Evolutionary conservation across 2,888 invertebrate species (phyloP).

Genomic region (Idaea biselata): DNA sequence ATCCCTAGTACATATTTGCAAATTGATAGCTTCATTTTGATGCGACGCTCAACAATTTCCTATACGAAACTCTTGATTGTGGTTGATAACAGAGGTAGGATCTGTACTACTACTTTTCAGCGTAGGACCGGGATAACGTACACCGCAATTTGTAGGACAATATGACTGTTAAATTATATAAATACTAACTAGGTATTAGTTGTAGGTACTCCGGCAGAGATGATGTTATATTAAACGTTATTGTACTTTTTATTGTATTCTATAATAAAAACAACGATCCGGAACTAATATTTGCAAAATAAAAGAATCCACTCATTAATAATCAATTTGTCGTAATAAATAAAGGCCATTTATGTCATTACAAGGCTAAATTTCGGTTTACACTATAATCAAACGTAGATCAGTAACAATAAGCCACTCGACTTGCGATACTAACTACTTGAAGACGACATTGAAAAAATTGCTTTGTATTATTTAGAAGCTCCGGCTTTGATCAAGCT

Average conservation of each 20-base stretch:
- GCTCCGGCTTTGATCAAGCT: no score
- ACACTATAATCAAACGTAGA: background rate
- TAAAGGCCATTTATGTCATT: constrained; percentile 2
- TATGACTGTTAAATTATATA: no score
- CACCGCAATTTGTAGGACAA: no score
- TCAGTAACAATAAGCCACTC: background rate
- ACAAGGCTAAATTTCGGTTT: background rate
- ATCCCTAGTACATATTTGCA: no score
- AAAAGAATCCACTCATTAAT: constrained; percentile 8
- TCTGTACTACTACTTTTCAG: no score
- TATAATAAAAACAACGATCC: background rate
- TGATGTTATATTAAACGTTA: background rate
- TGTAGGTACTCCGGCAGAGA: background rate
- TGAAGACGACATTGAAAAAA: background rate
- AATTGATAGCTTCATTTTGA: no score
- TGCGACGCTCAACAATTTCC: no score
- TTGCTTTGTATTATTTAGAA: no score
- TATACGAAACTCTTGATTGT: no score
- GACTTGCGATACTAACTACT: background rate
- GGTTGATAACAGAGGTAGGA: no score
- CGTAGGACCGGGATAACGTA: no score
- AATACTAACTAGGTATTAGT: background rate
- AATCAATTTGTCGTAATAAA: background rate
- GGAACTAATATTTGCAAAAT: constrained; percentile 5
- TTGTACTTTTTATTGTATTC: constrained; percentile 1